phyloP scores from a whole-genome alignment of 1,140 invertebrate genomes.

The Drosophila baimaii region DNA sequence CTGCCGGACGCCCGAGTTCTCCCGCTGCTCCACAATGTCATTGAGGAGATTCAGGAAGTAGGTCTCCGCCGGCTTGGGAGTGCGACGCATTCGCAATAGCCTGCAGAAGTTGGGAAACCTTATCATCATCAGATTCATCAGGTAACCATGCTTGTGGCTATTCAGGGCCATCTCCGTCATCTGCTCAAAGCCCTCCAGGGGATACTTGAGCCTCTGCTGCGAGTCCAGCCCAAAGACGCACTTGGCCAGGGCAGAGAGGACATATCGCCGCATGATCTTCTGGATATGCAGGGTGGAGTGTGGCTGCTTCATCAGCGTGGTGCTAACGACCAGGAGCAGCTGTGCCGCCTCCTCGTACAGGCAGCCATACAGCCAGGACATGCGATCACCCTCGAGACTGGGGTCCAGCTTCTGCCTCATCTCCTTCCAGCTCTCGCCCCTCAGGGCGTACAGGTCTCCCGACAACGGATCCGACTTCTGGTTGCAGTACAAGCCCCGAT shows the following conservation, averaged over 20 bases:
- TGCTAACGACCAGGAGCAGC: conserved; percentile 52
- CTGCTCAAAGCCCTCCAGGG: conserved; percentile 68
- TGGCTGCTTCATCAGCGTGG: conserved; percentile 60
- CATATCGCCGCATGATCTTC: conserved; percentile 70
- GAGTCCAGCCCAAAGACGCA: conserved; percentile 71
- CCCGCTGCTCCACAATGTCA: conserved; percentile 84
- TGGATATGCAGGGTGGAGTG: conserved; percentile 73
- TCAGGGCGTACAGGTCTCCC: conserved; percentile 85
- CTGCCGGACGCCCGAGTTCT: conserved; percentile 80
- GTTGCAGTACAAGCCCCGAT: conserved; percentile 85
- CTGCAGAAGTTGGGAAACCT: conserved; percentile 73
- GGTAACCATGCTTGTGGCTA: conserved; percentile 69
- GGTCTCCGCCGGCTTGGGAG: conserved; percentile 68
- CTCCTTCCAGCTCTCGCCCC: conserved; percentile 86
- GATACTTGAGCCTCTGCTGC: conserved; percentile 52
- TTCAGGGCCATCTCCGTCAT: conserved; percentile 77
- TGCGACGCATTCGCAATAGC: conserved; percentile 53
- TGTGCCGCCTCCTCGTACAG: conserved; percentile 67
- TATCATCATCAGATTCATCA: conserved; percentile 70
- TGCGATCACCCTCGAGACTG: conserved; percentile 87
- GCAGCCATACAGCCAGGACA: conserved; percentile 85
- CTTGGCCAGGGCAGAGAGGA: conserved; percentile 62
- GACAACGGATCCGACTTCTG: conserved; percentile 85
- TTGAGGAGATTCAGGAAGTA: conserved; percentile 85
- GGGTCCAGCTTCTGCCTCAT: conserved; percentile 87